A percentile compares a stretch with the other conserved stretches of the same genome.
These are phyloP conservation scores for Panthera tigris DNA, from an alignment of 2,113 vertebrate genomes.

Conservation along the genomic window DNA sequence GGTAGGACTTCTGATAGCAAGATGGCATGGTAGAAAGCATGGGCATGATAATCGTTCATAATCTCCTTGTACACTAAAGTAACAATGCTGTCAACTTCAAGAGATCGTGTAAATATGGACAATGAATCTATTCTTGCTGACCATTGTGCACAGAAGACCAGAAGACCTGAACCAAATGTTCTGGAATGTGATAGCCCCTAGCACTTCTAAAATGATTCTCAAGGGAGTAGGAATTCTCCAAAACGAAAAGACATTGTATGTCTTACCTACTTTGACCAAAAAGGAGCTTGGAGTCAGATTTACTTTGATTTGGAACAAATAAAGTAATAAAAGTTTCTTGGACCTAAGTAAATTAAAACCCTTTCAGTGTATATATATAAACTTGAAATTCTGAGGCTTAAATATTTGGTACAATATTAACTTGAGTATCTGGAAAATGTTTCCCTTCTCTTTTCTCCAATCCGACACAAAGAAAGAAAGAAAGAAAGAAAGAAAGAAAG, in stretches of 20 bases:
- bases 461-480: rapidly evolving
- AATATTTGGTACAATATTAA: not conserved
- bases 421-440: not conserved
- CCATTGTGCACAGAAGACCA: not conserved
- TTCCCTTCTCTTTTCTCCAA: not conserved
- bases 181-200: rapidly evolving
- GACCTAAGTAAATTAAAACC: not conserved
- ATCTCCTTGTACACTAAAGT: not conserved
- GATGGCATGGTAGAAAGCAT: not conserved
- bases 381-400: not conserved
- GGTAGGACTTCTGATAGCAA: not conserved
- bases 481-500: constrained; percentile 13
- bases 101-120: not conserved
- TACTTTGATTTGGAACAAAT: constrained; percentile 9
- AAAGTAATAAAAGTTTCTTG: not conserved
- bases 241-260: not conserved
- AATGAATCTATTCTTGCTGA: not conserved
- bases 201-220: not conserved
- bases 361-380: not conserved
- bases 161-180: not conserved
- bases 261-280: not conserved
- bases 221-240: not conserved
- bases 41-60: not conserved
- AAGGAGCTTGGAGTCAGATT: not conserved
- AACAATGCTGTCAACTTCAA: not conserved